Percentiles rank a stretch among this genome's conserved stretches.
These are phyloP conservation scores for Octomys mimax DNA, from an alignment of 2,797 vertebrate species.

Conservation along the genomic window DNA sequence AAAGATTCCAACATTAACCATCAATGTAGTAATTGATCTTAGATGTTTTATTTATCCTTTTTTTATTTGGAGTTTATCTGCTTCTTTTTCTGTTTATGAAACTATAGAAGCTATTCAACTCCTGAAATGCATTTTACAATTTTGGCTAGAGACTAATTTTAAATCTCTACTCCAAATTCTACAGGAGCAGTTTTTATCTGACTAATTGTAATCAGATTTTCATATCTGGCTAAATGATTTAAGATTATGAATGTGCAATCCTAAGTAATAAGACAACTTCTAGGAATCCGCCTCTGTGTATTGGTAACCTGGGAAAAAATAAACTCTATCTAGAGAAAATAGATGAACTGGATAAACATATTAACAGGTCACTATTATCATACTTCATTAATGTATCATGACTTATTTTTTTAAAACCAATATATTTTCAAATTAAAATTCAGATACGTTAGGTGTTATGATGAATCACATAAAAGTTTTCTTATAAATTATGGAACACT, in stretches of 20 bases:
- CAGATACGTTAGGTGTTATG: neutral
- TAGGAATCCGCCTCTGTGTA: neutral
- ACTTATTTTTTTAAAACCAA: neutral
- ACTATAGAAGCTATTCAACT: neutral
- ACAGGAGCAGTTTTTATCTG: neutral
- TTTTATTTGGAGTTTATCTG: neutral
- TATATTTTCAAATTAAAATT: constrained; percentile 19
- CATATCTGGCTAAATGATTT: neutral
- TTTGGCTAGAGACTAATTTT: neutral
- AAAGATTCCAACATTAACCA: neutral
- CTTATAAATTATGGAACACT: constrained; percentile 36
- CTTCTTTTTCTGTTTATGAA: neutral
- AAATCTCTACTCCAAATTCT: constrained; percentile 19
- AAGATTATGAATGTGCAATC: neutral
- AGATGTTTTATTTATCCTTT: neutral
- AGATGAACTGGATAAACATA: neutral
- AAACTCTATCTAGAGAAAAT: neutral
- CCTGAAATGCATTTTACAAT: neutral
- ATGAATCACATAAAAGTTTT: constrained; percentile 14
- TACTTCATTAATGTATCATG: neutral
- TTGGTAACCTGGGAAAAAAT: neutral
- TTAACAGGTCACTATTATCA: neutral
- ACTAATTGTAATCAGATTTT: neutral
- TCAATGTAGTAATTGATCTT: neutral
- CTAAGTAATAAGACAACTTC: constrained; percentile 38